A percentile compares a stretch with the other conserved stretches of the same genome.
These are phyloP conservation scores for Malthinus flaveolus DNA, from an alignment of 2,888 invertebrate genomes.

Conservation along the genomic window DNA sequence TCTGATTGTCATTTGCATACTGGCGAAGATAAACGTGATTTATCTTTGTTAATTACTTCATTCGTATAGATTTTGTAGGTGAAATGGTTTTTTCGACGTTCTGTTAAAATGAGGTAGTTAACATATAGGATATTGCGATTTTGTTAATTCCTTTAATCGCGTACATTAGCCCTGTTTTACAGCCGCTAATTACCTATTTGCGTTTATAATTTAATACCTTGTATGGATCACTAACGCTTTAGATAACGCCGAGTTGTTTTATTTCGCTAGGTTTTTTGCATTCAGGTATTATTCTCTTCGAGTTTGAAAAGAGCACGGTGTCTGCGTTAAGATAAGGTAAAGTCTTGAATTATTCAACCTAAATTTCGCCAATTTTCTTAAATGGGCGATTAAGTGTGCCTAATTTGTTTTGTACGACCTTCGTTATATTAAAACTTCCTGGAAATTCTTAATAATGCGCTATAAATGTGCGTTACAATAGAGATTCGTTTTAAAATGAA, in stretches of 20 bases:
- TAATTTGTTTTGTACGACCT: conserved; percentile 53
- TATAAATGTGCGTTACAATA: conserved; percentile 37
- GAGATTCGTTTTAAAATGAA: conserved; percentile 28
- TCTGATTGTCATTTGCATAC: conserved; percentile 35
- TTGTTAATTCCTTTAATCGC: conserved; percentile 30
- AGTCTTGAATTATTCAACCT: conserved; percentile 54
- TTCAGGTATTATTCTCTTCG: conserved; percentile 5
- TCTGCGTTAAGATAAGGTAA: conserved; percentile 52
- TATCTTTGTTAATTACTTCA: conserved; percentile 37
- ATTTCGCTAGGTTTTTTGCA: conserved; percentile 47
- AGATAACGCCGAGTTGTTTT: conserved; percentile 38
- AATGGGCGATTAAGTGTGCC: conserved; percentile 54
- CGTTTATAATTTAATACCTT: conserved; percentile 23
- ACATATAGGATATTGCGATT: conserved; percentile 20
- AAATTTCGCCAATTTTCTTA: conserved; percentile 55
- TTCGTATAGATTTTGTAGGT: conserved; percentile 29
- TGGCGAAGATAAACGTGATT: conserved; percentile 39
- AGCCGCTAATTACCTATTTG: conserved; percentile 23
- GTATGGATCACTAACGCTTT: conserved; percentile 22
- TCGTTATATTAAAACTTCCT: conserved; percentile 52
- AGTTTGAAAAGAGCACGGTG: conserved; percentile 14
- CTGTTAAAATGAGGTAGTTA: conserved; percentile 19
- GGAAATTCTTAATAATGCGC: conserved; percentile 47
- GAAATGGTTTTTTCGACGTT: conserved; percentile 28
- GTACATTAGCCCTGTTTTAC: conserved; percentile 16